These are phyloP conservation scores for Bergia puertoricense DNA, from an alignment of 92 coral and sea anemone genomes.

Conservation along the genomic window DNA sequence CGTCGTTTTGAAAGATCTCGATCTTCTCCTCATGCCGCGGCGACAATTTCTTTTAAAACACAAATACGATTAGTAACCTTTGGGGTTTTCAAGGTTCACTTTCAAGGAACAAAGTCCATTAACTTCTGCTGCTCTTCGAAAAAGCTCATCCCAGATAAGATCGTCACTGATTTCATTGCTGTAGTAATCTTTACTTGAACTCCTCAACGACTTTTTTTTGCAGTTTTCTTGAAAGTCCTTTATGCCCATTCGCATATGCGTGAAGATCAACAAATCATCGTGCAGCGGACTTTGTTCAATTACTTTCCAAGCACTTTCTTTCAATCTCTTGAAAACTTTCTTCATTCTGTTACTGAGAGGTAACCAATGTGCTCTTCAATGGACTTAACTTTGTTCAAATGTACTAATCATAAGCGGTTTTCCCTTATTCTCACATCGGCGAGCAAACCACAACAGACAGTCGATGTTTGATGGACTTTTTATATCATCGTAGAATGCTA, in stretches of 20 bases:
- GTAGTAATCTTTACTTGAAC: background rate
- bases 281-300: constrained; percentile 1
- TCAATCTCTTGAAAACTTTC: constrained; percentile 29
- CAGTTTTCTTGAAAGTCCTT: constrained; percentile 20
- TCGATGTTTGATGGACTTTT: too few relatives aligned
- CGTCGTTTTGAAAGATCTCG: too few relatives aligned
- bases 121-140: constrained; percentile 29
- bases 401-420: background rate
- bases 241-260: constrained; percentile 23
- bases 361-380: background rate
- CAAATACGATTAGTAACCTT: too few relatives aligned
- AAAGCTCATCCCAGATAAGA: constrained; percentile 31
- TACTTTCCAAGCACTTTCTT: background rate
- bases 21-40: too few relatives aligned
- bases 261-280: constrained; percentile 30
- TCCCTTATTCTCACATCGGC: background rate
- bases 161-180: background rate
- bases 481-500: background rate
- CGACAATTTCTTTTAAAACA: too few relatives aligned
- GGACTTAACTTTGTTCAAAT: background rate
- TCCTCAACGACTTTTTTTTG: background rate
- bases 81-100: too few relatives aligned
- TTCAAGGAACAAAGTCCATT: background rate
- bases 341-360: background rate
- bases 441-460: background rate